Conservation (phyloP, 2,888 invertebrate genomes). For the Parnassius smintheus region DNA sequence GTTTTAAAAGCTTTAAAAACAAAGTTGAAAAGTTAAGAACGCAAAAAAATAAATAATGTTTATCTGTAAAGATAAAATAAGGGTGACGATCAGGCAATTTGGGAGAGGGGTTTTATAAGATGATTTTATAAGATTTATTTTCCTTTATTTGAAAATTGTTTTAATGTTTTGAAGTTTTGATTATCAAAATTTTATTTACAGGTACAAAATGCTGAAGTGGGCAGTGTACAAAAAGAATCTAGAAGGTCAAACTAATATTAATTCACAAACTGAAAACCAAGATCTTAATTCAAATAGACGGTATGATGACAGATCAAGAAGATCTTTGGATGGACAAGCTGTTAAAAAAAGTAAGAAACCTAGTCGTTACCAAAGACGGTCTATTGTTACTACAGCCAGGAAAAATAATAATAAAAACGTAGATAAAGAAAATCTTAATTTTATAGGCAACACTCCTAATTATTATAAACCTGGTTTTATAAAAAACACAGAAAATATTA, state of each 20-base stretch:
- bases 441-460: slow-evolving; percentile 81
- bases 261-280: slow-evolving; percentile 43
- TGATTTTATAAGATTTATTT: too few relatives aligned
- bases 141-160: too few relatives aligned
- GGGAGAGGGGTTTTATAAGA: too few relatives aligned
- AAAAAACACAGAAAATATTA: slow-evolving; percentile 74
- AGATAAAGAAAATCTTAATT: slow-evolving; percentile 75
- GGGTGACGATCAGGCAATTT: too few relatives aligned
- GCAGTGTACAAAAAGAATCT: slow-evolving; percentile 78
- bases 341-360: slow-evolving; percentile 72
- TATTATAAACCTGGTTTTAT: slow-evolving; percentile 81
- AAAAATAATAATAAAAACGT: slow-evolving; percentile 57
- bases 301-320: slow-evolving; percentile 50
- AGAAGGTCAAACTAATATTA: slow-evolving; percentile 48
- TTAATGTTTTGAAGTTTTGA: too few relatives aligned
- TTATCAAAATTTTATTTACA: slow-evolving; percentile 42
- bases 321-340: slow-evolving; percentile 66
- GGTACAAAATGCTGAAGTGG: slow-evolving; percentile 83
- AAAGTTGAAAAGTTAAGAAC: too few relatives aligned
- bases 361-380: slow-evolving; percentile 72
- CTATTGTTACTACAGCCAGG: slow-evolving; percentile 61
- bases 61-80: too few relatives aligned
- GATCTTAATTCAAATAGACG: slow-evolving; percentile 45
- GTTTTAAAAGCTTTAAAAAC: too few relatives aligned
- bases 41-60: too few relatives aligned